Evolutionary conservation across 2,888 invertebrate species (phyloP).

Genomic region (Apodemia duryi): DNA sequence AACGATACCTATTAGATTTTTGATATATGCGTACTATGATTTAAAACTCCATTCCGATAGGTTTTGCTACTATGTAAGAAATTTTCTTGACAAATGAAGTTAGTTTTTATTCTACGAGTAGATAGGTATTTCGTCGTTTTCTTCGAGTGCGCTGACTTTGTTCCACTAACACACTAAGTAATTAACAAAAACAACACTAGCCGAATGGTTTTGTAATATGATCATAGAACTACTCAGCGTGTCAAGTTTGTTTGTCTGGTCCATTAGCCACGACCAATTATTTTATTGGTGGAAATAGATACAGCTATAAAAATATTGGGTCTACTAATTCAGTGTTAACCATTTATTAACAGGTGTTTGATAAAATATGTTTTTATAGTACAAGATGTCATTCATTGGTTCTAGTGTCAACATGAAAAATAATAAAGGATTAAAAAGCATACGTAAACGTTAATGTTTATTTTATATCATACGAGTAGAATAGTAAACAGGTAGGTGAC

Average conservation of each 20-base stretch:
- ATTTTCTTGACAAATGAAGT: conserved; percentile 21
- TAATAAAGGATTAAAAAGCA: too few relatives aligned
- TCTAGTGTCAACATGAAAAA: too few relatives aligned
- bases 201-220: conserved; percentile 34
- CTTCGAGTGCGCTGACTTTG: conserved; percentile 13
- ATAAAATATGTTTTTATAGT: too few relatives aligned
- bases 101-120: conserved; percentile 21
- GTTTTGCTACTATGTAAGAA: neutral
- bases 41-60: neutral
- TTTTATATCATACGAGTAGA: too few relatives aligned
- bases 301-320: conserved; percentile 14
- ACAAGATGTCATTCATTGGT: too few relatives aligned
- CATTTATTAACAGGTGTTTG: neutral
- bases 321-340: conserved; percentile 14
- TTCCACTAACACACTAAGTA: conserved; percentile 34
- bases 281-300: conserved; percentile 28
- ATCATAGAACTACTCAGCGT: conserved; percentile 34
- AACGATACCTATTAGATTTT: neutral
- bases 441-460: too few relatives aligned
- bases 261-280: conserved; percentile 42
- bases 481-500: too few relatives aligned
- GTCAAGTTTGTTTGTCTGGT: conserved; percentile 42
- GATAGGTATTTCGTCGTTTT: conserved; percentile 7
- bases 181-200: conserved; percentile 38
- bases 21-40: neutral